A percentile compares a stretch with the other conserved stretches of the same genome.
phyloP scores from a whole-genome alignment of 2,113 vertebrate genomes.

The Abramis brama region DNA sequence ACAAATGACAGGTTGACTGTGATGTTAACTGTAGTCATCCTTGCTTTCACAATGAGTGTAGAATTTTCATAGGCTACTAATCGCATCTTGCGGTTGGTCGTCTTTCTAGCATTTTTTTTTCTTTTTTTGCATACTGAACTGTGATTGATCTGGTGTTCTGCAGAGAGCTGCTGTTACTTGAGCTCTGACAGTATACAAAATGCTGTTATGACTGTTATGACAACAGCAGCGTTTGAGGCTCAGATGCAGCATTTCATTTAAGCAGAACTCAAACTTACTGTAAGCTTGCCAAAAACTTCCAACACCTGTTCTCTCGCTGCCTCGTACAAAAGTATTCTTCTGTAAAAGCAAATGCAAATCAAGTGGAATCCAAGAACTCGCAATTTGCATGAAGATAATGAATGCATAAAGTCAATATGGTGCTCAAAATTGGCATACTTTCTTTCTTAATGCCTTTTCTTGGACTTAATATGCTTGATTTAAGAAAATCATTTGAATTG shows the following conservation, averaged over 20 bases:
- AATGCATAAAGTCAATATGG: conserved; percentile 59
- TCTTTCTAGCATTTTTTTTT: background rate
- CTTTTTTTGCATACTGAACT: background rate
- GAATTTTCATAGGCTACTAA: background rate
- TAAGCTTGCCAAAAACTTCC: conserved; percentile 1
- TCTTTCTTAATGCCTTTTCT: background rate
- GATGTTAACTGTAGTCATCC: background rate
- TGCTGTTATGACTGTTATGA: conserved; percentile 5
- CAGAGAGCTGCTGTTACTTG: background rate
- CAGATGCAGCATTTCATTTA: conserved; percentile 9
- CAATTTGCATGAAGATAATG: conserved; percentile 84
- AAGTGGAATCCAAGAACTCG: conserved; percentile 78
- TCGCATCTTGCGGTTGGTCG: background rate
- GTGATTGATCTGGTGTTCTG: conserved; percentile 20
- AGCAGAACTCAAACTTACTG: conserved; percentile 1
- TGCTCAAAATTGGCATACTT: background rate
- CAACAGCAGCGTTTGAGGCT: background rate
- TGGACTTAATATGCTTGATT: background rate
- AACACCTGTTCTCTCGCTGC: background rate
- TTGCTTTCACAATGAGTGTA: background rate
- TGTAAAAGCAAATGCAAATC: conserved; percentile 71
- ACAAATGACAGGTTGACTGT: background rate
- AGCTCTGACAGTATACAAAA: conserved; percentile 6
- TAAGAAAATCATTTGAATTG: background rate
- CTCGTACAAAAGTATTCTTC: conserved; percentile 59